Evolutionary conservation across 37 sponge, comb jelly and placozoan genomes (phyloP).

Genomic region (Amphimedon queenslandica): DNA sequence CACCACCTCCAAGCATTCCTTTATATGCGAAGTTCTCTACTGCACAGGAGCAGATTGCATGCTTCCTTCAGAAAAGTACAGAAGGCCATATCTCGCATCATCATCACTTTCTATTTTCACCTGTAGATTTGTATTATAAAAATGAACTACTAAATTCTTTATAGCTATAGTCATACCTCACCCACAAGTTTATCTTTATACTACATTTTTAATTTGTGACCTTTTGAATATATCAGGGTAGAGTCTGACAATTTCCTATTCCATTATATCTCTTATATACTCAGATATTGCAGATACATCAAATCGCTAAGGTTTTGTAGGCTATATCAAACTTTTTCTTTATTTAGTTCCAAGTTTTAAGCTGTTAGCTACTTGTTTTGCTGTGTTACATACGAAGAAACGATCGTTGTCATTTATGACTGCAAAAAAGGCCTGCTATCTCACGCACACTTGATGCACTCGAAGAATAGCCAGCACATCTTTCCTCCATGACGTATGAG

Average conservation of each 20-base stretch:
- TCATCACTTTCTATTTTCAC: not conserved
- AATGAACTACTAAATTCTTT: not conserved
- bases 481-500: too few species aligned
- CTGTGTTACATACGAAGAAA: too few species aligned
- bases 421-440: too few species aligned
- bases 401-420: too few species aligned
- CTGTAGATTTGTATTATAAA: not conserved
- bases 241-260: not conserved
- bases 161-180: not conserved
- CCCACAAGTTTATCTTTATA: not conserved
- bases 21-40: not conserved
- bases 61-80: not conserved
- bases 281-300: not conserved
- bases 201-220: not conserved
- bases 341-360: too few species aligned
- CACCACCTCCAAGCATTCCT: conserved; percentile 1
- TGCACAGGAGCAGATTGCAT: not conserved
- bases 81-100: not conserved
- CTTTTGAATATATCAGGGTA: not conserved
- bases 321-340: too few species aligned
- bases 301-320: too few species aligned
- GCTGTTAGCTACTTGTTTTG: too few species aligned
- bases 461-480: too few species aligned
- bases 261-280: not conserved
- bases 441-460: too few species aligned